Evolutionary conservation across 2,797 vertebrate genomes (phyloP), one percentile per base, ranked within the genome.

Genomic region (Stomatorhinus walkeri): DNA sequence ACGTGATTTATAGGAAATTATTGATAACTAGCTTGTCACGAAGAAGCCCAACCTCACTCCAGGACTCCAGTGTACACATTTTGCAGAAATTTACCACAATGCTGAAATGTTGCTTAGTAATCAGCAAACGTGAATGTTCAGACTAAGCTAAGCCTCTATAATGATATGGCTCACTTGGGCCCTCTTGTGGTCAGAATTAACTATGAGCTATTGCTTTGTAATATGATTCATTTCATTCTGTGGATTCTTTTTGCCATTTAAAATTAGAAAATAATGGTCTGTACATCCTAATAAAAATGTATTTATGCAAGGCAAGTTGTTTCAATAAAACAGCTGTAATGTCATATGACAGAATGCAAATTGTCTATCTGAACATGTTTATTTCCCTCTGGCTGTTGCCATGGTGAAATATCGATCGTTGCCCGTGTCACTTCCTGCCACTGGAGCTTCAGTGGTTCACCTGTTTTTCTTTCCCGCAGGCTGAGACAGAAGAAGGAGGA

Each of bases 351-450:
- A 79, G 64, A 19, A 46, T 81, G 76, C 40, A 48, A 56, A 10
- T 7, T n/a, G 32, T 24, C 22, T n/a, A 81, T 32, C 6, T 14
- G 19, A 32, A 46, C 40, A 49, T 76, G 87, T 51, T 68, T 72
- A 32, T 85, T 79, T 6, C 40, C 16, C 16, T 81, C 36, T 46
- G 40, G 76, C 36, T 79, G 72, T 79, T 79, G 36, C 72, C 72
- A 79, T 79, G 56, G 52, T 85, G 8, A 89, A 89, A 89, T 76
- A 43, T 49, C 40, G 5, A 87, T 48, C 61, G 14, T 14, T 24
- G 24, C 51, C 14, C 10, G 10, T 85, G 84, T 32, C 84, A 52
- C 24, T 87, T 59, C 52, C 32, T 59, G 52, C 32, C 16, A 22
- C 51, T 4, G 6, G 12, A 43, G 4, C 46, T 4, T 68, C 24